These are phyloP conservation scores for Spheniscus humboldti DNA, from an alignment of 2,797 vertebrate species.

Conservation along the genomic window DNA sequence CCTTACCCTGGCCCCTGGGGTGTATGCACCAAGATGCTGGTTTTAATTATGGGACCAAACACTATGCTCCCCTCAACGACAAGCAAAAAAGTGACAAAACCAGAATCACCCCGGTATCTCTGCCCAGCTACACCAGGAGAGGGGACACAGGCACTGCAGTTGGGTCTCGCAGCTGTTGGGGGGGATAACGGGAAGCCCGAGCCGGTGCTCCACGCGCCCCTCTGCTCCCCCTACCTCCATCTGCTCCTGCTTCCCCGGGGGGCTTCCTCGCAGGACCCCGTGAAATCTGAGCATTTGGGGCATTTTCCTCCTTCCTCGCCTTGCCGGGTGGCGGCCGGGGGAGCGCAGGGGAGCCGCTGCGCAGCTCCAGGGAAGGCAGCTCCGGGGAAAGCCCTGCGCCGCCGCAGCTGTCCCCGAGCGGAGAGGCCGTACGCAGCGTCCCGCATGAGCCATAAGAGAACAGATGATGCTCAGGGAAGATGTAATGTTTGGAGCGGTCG, in stretches of 20 bases:
- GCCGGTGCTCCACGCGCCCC: rapidly evolving
- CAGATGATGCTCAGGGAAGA: background rate
- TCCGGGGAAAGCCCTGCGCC: background rate
- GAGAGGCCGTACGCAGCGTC: background rate
- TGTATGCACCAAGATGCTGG: rapidly evolving
- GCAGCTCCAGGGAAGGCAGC: background rate
- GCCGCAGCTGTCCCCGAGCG: background rate
- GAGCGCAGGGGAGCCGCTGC: background rate
- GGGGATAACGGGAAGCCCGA: background rate
- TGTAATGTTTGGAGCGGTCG: background rate
- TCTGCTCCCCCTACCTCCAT: background rate
- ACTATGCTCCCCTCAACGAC: rapidly evolving
- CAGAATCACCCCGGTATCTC: background rate
- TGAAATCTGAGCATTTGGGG: rapidly evolving
- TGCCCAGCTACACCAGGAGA: background rate
- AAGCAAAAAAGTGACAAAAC: background rate
- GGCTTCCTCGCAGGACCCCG: background rate
- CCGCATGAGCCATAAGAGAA: background rate
- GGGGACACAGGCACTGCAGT: background rate
- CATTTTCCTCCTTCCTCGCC: background rate
- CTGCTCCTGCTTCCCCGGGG: rapidly evolving
- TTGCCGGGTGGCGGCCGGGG: background rate
- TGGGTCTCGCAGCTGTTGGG: background rate
- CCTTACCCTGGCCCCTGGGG: background rate
- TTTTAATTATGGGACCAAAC: background rate